Percentiles rank a stretch among this genome's conserved stretches.
Conservation (phyloP, 2,888 invertebrate species). For the Spilosoma lubricipeda region DNA sequence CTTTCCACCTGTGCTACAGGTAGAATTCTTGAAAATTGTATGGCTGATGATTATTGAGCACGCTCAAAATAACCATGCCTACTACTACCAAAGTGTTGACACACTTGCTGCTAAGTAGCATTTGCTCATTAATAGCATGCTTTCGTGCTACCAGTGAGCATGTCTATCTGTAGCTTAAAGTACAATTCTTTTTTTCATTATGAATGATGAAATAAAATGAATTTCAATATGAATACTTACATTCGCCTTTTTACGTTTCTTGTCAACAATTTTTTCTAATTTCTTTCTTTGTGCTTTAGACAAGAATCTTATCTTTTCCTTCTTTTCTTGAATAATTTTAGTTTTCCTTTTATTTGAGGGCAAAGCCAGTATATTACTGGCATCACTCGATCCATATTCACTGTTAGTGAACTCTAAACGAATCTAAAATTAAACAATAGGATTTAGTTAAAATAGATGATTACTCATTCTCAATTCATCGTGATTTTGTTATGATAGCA, state of each 20-base stretch:
- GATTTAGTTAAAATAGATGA: not conserved
- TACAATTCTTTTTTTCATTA: not conserved
- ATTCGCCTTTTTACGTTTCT: slow-evolving; percentile 95
- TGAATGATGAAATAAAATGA: no score
- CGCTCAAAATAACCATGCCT: no score
- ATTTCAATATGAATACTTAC: slow-evolving; percentile 83
- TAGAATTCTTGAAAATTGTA: no score
- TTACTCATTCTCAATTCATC: not conserved
- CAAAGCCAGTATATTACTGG: slow-evolving; percentile 92
- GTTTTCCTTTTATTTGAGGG: slow-evolving; percentile 94
- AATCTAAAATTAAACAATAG: slow-evolving; percentile 82
- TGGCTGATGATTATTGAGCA: no score
- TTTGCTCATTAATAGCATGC: no score
- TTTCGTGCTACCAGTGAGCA: no score
- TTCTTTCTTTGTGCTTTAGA: slow-evolving; percentile 95
- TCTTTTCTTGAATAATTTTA: slow-evolving; percentile 87
- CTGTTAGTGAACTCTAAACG: slow-evolving; percentile 87
- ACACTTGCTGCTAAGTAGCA: no score
- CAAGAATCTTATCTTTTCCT: slow-evolving; percentile 88
- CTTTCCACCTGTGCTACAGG: no score
- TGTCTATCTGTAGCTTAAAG: no score
- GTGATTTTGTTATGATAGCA: not conserved
- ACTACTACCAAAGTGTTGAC: no score
- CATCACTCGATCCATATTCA: slow-evolving; percentile 87
- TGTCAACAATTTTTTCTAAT: slow-evolving; percentile 94